Evolutionary conservation across 2,888 invertebrate species (phyloP), one percentile per base, ranked within the genome.

Genomic region (Allygus modestus): DNA sequence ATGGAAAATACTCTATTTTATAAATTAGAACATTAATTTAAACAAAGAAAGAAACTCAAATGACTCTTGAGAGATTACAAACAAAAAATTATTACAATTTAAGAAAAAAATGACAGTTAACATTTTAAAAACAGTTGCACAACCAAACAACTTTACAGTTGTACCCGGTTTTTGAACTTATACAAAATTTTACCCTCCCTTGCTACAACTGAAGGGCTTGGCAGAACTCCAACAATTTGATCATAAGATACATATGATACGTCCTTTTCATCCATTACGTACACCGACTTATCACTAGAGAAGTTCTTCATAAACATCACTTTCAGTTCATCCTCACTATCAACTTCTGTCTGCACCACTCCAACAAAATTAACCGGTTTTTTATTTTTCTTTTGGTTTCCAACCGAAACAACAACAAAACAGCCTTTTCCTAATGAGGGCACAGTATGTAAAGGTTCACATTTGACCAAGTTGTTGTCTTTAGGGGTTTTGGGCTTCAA

Each of bases 231-330:
- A 2, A 15, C 17, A 31, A 71, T 31, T 31, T 71, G 71, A 15
- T 71, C 71, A 71, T 0, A 5, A 31, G 28, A 71, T 37, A 71
- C 17, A 31, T 71, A 71, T 71, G 71, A 23, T 12, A 31, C 31
- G 54, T 54, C 54, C 1, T 15, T 54, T 23, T 54, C 54, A 54
- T 54, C 54, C 20, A 23, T 9, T 12, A n/a, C 7, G 15, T 12
- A 54, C 20, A 54, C 11, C 15, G 54, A 23, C 4, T 54, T 23
- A 20, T 54, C 54, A 23, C 15, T 54, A 9, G 20, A 23, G 23
- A 5, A 54, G 28, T 12, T 31, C 23, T 54, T 54, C 54, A 54
- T n/a, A 23, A 54, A 54, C 54, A 54, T 23, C 23, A 54, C 54
- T n/a, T 54, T 23, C 23, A 54, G 20, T 23, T 54, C 54, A 9